A percentile compares a stretch with the other conserved stretches of the same genome.
Evolutionary conservation across 2,113 vertebrate species (phyloP).

Genomic region (Lepidothrix coronata): DNA sequence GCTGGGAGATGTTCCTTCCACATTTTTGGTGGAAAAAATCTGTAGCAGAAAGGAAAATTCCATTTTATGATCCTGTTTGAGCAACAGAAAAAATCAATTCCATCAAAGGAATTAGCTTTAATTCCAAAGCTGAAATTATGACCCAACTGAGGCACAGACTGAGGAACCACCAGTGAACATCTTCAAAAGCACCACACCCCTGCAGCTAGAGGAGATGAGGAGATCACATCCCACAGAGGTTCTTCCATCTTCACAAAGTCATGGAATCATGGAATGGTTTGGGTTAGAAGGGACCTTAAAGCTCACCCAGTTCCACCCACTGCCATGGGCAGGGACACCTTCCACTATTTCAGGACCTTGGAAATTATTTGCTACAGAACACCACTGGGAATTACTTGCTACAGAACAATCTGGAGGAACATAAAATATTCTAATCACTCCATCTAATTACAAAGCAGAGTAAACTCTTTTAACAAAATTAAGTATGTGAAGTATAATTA

Average conservation of each 20-base stretch:
- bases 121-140: neutral
- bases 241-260: accelerated
- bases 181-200: neutral
- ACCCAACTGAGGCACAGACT: accelerated
- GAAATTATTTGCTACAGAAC: neutral
- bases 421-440: neutral
- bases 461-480: neutral
- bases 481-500: neutral
- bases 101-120: neutral
- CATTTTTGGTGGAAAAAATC: accelerated
- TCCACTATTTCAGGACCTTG: neutral
- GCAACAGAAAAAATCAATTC: neutral
- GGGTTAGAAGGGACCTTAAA: neutral
- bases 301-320: neutral
- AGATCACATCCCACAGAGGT: accelerated
- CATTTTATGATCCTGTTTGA: too few species aligned
- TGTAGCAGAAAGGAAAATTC: neutral
- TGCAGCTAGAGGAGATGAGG: accelerated
- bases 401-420: neutral
- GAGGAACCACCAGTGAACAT: accelerated
- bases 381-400: neutral
- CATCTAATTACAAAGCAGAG: neutral
- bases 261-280: neutral
- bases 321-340: neutral
- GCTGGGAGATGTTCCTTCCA: neutral